Evolutionary conservation across 2,888 invertebrate genomes (phyloP), one percentile per base, ranked within the genome.

Genomic region (Melitaea athalia): DNA sequence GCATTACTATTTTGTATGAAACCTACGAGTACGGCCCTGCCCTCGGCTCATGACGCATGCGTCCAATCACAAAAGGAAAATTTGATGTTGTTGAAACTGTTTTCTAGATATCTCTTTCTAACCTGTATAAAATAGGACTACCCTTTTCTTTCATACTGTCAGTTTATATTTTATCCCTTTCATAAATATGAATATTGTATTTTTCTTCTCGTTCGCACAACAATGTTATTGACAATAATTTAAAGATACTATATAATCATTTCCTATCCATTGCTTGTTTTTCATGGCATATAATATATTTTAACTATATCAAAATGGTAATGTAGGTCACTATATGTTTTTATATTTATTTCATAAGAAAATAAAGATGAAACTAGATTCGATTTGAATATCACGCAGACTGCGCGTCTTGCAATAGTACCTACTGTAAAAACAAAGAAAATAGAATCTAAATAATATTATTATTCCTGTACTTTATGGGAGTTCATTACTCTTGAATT

Each of bases 1-100:
- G 24, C 24, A 24, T 24, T 24, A 24, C 3, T 24, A 24, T 24
- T 24, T 24, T 24, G 24, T 24, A 24, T 24, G 24, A 24, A 24
- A 45, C 31, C 42, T 8, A 12, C 49, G 45, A 72, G 52, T 72
- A 66, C 68, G 74, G 62, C 80, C 82, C 91, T 91, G 90, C 50
- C 33, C 64, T 73, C 74, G 73, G 74, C 71, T 79, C 84, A 83
- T 91, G 87, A 90, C 92, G 92, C 92, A 92, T 91, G 92, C 91
- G 92, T 87, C 87, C 87, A 87, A 88, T 85, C 85, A 77, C 81
- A 77, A 81, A 77, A 76, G 76, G 80, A 82, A 83, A 83, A 82
- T 78, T 80, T 80, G 76, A 78, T 81, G 80, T 82, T 83, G 84
- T 78, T 77, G 74, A 74, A 75, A 81, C 81, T 86, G 85, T 85